phyloP scores from a whole-genome alignment of 1,140 invertebrate species.

The Pseudomyrmex pallidus region DNA sequence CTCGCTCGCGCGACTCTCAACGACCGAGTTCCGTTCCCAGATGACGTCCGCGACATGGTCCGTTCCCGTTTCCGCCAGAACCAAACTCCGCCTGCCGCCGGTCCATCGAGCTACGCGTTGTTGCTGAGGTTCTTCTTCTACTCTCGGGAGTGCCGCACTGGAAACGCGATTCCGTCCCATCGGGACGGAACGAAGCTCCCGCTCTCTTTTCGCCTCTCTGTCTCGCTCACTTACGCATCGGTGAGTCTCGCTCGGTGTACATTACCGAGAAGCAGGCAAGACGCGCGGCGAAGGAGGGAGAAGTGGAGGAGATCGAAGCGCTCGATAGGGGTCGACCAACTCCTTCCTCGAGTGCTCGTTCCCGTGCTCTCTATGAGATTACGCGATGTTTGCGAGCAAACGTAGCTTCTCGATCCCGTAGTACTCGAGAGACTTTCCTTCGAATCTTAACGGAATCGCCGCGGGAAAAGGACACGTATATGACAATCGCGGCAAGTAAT shows the following conservation, averaged over 20 bases:
- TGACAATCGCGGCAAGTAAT: background rate
- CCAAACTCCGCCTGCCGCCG: slow-evolving; percentile 22
- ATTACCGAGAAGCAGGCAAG: slow-evolving; percentile 8
- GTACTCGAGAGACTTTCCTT: background rate
- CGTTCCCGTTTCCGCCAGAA: slow-evolving; percentile 32
- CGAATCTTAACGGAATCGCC: background rate
- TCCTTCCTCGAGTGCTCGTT: background rate
- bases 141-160: background rate
- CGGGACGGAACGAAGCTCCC: slow-evolving; percentile 59
- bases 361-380: slow-evolving; percentile 19
- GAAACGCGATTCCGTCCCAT: slow-evolving; percentile 63
- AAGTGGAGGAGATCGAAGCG: background rate
- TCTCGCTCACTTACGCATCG: slow-evolving; percentile 65
- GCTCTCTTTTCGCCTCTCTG: slow-evolving; percentile 19
- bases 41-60: slow-evolving; percentile 29
- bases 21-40: slow-evolving; percentile 11
- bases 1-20: slow-evolving; percentile 23
- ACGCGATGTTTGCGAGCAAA: slow-evolving; percentile 11
- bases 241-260: slow-evolving; percentile 33
- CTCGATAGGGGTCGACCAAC: slow-evolving; percentile 13
- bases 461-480: slow-evolving; percentile 15
- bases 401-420: background rate
- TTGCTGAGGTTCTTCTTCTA: slow-evolving; percentile 13
- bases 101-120: slow-evolving; percentile 58
- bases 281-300: background rate